phyloP scores from a whole-genome alignment of 2,113 vertebrate species.

The Zingel zingel region DNA sequence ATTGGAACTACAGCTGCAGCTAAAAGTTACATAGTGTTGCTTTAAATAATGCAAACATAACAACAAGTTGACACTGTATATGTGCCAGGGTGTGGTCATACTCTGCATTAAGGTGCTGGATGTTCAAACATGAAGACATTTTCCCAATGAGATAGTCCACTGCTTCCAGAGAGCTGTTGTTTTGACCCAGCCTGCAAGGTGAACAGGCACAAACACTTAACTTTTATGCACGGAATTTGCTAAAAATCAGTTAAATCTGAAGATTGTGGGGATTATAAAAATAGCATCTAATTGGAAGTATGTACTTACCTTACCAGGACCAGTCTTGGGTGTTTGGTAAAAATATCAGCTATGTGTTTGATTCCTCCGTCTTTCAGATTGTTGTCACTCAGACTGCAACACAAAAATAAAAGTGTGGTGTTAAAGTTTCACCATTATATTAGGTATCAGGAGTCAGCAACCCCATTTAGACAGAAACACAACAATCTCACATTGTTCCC shows the following conservation, averaged over 20 bases:
- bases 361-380: constrained; percentile 82
- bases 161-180: constrained; percentile 79
- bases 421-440: not conserved
- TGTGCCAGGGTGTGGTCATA: constrained; percentile 62
- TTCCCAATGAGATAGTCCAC: constrained; percentile 78
- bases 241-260: not conserved
- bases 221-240: not conserved
- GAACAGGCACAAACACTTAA: constrained; percentile 11
- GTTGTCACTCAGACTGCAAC: constrained; percentile 89
- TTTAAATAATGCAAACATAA: no score
- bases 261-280: no score
- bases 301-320: constrained; percentile 85
- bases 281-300: not conserved
- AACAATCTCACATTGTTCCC: not conserved
- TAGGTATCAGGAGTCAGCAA: not conserved
- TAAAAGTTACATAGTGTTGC: no score
- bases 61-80: not conserved
- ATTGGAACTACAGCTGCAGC: no score
- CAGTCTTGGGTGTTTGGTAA: constrained; percentile 82
- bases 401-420: not conserved
- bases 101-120: constrained; percentile 84
- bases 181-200: constrained; percentile 86
- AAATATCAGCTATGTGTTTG: constrained; percentile 67
- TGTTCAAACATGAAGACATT: constrained; percentile 67
- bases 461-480: not conserved